A percentile compares a stretch with the other conserved stretches of the same genome.
Conservation (phyloP, 2,888 invertebrate species). For the Oscheius sp. region DNA sequence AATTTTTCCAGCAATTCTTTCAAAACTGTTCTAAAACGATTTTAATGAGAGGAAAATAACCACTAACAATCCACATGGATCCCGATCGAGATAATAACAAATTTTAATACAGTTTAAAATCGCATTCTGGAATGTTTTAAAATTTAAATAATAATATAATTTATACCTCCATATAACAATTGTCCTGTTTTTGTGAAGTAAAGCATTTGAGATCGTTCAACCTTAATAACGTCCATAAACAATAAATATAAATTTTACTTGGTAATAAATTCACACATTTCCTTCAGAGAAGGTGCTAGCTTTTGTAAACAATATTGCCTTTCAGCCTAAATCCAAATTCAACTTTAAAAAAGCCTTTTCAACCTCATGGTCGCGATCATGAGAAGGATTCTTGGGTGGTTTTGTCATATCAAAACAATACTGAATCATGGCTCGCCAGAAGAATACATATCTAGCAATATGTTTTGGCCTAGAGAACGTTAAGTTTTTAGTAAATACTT, state of each 20-base stretch:
- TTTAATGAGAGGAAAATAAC: not conserved
- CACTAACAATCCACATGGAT: not conserved
- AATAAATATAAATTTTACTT: too few relatives aligned
- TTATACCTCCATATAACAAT: too few relatives aligned
- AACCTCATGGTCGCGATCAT: too few relatives aligned
- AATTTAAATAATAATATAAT: too few relatives aligned
- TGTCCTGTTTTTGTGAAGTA: too few relatives aligned
- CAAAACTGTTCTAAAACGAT: not conserved
- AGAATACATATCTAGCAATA: not conserved
- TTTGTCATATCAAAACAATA: not conserved
- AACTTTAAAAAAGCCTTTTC: too few relatives aligned
- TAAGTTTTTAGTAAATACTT: not conserved
- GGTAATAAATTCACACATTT: not conserved
- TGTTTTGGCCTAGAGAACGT: not conserved
- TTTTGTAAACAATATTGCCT: not conserved
- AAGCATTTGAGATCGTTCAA: too few relatives aligned
- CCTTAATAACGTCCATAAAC: too few relatives aligned
- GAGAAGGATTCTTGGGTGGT: not conserved
- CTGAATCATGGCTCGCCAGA: constrained; percentile 7
- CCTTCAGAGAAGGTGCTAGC: not conserved
- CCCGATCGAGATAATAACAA: not conserved
- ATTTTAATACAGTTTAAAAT: not conserved
- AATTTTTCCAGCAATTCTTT: not conserved
- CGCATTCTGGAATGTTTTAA: not conserved
- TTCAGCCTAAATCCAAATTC: not conserved